These are phyloP conservation scores for Drosophila anomalata DNA, from an alignment of 2,888 invertebrate genomes.

Conservation along the genomic window DNA sequence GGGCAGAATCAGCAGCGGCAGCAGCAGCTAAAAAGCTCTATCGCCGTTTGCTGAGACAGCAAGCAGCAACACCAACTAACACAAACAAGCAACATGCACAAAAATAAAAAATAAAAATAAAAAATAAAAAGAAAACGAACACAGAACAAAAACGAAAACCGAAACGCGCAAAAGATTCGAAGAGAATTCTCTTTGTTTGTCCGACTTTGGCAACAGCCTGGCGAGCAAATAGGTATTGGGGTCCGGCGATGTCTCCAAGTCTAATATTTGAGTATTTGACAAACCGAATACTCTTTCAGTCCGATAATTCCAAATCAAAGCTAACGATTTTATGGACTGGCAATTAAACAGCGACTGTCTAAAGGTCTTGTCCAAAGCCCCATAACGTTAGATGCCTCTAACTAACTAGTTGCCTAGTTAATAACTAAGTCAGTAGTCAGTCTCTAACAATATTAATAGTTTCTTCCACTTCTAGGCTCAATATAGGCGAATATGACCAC, in stretches of 20 bases:
- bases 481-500: slow-evolving; percentile 62
- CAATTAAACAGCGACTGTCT: neutral
- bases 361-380: neutral
- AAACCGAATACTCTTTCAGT: slow-evolving; percentile 5
- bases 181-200: slow-evolving; percentile 36
- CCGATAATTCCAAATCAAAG: neutral
- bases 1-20: slow-evolving; percentile 34
- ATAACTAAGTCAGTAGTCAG: neutral
- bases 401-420: neutral
- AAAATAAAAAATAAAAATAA: slow-evolving; percentile 10
- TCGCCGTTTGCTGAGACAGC: slow-evolving; percentile 42
- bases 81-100: slow-evolving; percentile 44
- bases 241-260: slow-evolving; percentile 45
- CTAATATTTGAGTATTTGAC: slow-evolving; percentile 11
- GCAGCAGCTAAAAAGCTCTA: slow-evolving; percentile 37
- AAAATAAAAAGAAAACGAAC: slow-evolving; percentile 14
- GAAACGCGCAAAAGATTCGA: slow-evolving; percentile 27
- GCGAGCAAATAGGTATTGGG: slow-evolving; percentile 32
- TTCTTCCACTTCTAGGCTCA: neutral
- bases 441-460: no score
- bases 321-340: neutral
- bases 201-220: slow-evolving; percentile 6
- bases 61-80: slow-evolving; percentile 37
- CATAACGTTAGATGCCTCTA: neutral
- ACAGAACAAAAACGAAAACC: slow-evolving; percentile 14